phyloP scores from a whole-genome alignment of 2,888 invertebrate genomes.

The Flexamia atlantica region DNA sequence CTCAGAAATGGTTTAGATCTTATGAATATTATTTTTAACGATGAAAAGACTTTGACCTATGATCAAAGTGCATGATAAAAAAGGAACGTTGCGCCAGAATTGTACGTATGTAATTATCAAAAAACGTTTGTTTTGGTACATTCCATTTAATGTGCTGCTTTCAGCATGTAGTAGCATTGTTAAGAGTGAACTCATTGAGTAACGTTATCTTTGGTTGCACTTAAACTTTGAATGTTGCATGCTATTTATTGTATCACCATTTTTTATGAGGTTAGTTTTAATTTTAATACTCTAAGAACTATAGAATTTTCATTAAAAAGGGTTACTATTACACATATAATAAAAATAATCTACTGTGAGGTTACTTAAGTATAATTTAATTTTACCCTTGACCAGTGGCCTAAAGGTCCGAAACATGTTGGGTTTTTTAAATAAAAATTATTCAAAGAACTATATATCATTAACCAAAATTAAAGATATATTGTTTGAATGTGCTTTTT shows the following conservation, averaged over 20 bases:
- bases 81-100: not conserved
- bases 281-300: not conserved
- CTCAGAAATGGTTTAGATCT: not conserved
- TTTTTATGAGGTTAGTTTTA: not conserved
- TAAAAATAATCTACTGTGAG: not conserved
- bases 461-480: too few relatives aligned
- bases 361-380: not conserved
- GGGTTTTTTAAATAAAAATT: not conserved
- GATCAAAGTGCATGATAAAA: not conserved
- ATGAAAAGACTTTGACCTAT: conserved; percentile 1
- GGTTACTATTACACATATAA: too few relatives aligned
- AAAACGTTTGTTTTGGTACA: conserved; percentile 11
- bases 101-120: not conserved
- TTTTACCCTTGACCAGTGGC: too few relatives aligned
- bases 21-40: not conserved
- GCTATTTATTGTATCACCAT: not conserved
- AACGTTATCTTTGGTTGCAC: not conserved
- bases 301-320: not conserved
- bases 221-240: conserved; percentile 19
- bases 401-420: too few relatives aligned
- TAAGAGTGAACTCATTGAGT: not conserved
- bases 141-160: not conserved
- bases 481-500: too few relatives aligned
- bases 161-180: not conserved
- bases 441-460: too few relatives aligned